A percentile compares a stretch with the other conserved stretches of the same genome.
These are phyloP conservation scores for Cherax destructor DNA, from an alignment of 1,140 invertebrate genomes.

Conservation along the genomic window DNA sequence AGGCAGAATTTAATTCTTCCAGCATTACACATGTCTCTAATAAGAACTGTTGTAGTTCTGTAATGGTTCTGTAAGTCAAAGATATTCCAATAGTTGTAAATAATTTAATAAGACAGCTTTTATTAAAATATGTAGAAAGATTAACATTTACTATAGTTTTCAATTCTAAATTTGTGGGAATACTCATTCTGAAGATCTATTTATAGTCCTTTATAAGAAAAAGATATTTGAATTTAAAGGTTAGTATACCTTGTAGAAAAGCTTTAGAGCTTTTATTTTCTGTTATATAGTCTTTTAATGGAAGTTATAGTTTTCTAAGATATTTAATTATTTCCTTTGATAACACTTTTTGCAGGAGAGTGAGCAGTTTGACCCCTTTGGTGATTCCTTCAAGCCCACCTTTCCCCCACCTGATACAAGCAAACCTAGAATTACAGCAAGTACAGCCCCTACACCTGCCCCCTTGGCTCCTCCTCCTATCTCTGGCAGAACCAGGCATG, in stretches of 20 bases:
- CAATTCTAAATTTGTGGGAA: neutral
- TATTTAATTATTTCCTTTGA: constrained; percentile 10
- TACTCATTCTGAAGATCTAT: constrained; percentile 8
- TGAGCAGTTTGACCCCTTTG: constrained; percentile 69
- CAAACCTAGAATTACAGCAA: constrained; percentile 62
- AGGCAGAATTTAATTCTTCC: neutral
- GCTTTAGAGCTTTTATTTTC: neutral
- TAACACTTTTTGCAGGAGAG: constrained; percentile 46
- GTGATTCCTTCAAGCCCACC: constrained; percentile 70
- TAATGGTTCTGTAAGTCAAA: neutral
- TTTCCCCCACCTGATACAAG: constrained; percentile 48
- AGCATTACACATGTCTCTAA: neutral
- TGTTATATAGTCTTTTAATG: neutral
- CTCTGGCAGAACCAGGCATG: constrained; percentile 71
- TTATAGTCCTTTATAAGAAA: neutral
- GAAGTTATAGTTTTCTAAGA: neutral
- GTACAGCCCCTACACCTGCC: constrained; percentile 70
- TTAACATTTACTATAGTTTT: neutral
- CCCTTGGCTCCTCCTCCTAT: constrained; percentile 69
- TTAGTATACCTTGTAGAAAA: neutral
- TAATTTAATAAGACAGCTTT: neutral
- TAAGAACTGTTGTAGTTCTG: neutral
- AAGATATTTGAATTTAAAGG: neutral
- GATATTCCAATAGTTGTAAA: neutral
- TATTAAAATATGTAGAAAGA: neutral